Evolutionary conservation across 2,113 vertebrate genomes (phyloP).

Genomic region (Orthonyx spaldingii): DNA sequence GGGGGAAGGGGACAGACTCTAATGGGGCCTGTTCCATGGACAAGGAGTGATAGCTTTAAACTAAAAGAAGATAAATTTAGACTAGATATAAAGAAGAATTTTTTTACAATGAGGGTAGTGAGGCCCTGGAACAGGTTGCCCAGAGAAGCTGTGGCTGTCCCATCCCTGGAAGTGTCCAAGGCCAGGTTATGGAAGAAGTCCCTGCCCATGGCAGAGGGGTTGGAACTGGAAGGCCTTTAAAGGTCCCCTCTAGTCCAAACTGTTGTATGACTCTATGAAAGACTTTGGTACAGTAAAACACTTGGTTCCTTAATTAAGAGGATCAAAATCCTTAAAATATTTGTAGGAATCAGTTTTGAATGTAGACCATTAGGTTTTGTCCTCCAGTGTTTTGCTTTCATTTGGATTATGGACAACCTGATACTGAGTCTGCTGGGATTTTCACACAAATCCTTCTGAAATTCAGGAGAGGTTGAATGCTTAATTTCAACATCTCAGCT

Average conservation of each 20-base stretch:
- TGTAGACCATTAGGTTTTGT: neutral
- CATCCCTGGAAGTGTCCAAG: neutral
- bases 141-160: neutral
- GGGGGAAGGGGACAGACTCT: neutral
- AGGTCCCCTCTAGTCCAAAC: neutral
- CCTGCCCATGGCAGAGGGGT: fast-evolving
- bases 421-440: neutral
- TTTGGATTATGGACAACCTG: neutral
- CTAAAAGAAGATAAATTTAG: neutral
- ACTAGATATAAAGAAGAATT: neutral
- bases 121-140: neutral
- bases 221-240: neutral
- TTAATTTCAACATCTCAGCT: neutral
- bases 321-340: neutral
- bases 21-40: neutral
- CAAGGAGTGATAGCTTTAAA: neutral
- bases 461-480: neutral
- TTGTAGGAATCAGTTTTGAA: neutral
- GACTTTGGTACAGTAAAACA: neutral
- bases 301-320: fast-evolving
- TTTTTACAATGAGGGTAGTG: neutral
- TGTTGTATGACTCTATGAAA: neutral
- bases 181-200: neutral
- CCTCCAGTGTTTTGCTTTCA: neutral
- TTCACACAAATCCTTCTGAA: neutral